A percentile compares a stretch with the other conserved stretches of the same genome.
Conservation (phyloP, 2,113 vertebrate genomes). For the Macrotis lagotis region DNA sequence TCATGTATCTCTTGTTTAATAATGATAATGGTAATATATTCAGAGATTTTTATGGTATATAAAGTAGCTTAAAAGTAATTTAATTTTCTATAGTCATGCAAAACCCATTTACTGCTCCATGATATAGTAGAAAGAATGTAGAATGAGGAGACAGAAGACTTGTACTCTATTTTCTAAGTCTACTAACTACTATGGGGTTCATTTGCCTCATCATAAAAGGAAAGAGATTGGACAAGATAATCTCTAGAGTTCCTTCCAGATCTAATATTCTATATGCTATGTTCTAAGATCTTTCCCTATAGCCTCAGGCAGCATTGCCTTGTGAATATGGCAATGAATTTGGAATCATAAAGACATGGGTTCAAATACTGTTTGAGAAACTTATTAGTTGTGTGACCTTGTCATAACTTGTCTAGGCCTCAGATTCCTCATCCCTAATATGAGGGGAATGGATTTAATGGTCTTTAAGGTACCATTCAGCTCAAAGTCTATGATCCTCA, state of each 20-base stretch:
- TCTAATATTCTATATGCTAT: background rate
- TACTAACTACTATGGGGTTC: background rate
- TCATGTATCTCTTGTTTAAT: background rate
- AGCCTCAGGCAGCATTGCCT: background rate
- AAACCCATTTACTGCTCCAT: background rate
- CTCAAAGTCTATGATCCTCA: background rate
- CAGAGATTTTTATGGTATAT: background rate
- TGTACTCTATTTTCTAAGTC: background rate
- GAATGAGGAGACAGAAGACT: background rate
- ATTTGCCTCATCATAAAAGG: background rate
- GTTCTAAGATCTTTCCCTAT: background rate
- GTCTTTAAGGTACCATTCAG: background rate
- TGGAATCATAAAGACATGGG: background rate
- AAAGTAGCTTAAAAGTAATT: background rate
- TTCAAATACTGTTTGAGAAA: background rate
- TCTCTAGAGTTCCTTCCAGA: background rate
- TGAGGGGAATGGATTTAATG: background rate
- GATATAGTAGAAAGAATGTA: background rate
- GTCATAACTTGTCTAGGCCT: background rate
- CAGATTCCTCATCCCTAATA: background rate
- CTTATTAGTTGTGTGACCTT: background rate
- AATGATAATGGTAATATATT: background rate
- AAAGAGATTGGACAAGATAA: background rate
- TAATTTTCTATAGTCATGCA: background rate
- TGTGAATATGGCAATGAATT: background rate